Evolutionary conservation across 2,797 vertebrate species (phyloP), one percentile per base, ranked within the genome.

Genomic region (Danio tinwini): DNA sequence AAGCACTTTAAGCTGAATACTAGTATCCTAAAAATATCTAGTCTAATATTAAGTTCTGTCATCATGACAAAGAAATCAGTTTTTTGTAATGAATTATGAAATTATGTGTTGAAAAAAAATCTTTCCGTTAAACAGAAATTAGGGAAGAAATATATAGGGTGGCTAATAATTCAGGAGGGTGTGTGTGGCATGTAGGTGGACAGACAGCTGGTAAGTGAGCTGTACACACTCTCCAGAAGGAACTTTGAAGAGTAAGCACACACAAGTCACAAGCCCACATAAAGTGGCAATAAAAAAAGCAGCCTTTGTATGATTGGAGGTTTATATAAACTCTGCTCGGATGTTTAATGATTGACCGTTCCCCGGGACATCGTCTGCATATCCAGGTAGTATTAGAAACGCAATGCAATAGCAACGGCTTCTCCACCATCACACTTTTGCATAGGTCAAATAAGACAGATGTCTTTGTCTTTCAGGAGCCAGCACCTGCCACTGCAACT

Each of bases 261-360:
- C 53, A 40, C 61, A 52, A 47, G 61, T 53, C 61, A 80, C 50
- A 52, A 77, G 77, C 37, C 58, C 19, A 67, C 68, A 82, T 82
- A 70, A 84, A 81, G 58, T 14, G 19, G 69, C 67, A 82, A 80
- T 85, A 84, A 80, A 82, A 82, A 82, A 21, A 44, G 8, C 64
- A 80, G 63, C 53, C 53, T 63, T 70, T 85, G 59, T 81, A 39
- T 77, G 71, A 81, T 52, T 73, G 78, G 37, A 69, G 56, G 67
- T 72, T 82, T 65, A 81, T 86, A 83, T 80, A 88, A 87, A 68
- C 37, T 64, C 42, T 39, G 61, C 13, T n/a, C 63, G 37, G 19
- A 68, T 5, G 65, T 72, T 85, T 84, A 90, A 91, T 90, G 69
- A 90, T 91, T 90, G 89, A 91, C 81, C 47, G 7, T 47, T 76